Base-by-base conservation (phyloP, 1,140 invertebrate genomes). In the Arctopsyche grandis region DNA sequence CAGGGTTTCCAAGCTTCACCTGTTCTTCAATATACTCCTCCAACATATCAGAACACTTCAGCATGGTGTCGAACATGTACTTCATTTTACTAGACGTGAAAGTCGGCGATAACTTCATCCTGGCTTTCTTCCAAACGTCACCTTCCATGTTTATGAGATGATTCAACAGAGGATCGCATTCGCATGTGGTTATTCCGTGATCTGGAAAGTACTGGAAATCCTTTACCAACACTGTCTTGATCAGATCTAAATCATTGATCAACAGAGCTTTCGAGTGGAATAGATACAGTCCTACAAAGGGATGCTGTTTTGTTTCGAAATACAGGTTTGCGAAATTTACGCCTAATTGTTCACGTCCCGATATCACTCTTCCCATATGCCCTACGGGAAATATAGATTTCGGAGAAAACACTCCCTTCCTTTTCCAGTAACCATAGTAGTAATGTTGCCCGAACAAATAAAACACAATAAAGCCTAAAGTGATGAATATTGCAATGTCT, bases 81-180 rank as follows among this genome's bases (percentile, higher is more conserved):
- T 90, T 91, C 82, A 93, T 87, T 84, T 92, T 93, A 5, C 89
- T 89, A 0, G 90, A 89, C 21, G 90, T 92, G 81, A 93, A 93
- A 0, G 90, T 90, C 4, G 91, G 91, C 44, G 90, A 91, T 24
- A 93, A 85, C 77, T 92, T 90, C 5, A 87, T 85, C 56, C 92
- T 85, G 38, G 93, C 85, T 46, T 88, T 84, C 66, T 89, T 89
- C 92, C 92, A 94, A 29, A 87, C 84, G 12, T 89, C 85, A 7
- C 89, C 91, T 71, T 86, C 85, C 60, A 89, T 83, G 38, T 87
- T 86, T 38, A 91, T 87, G 10, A 91, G 81, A 82, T 91, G 87
- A 21, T 84, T 86, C 5, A 85, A 85, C 21, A 91, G 66, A 9
- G 90, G 86, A 76, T 91, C 90, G 60, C 89, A 83, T 0, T 87